Evolutionary conservation across 2,888 invertebrate species (phyloP), one percentile per base, ranked within the genome.

Genomic region (Pollenia amentaria): DNA sequence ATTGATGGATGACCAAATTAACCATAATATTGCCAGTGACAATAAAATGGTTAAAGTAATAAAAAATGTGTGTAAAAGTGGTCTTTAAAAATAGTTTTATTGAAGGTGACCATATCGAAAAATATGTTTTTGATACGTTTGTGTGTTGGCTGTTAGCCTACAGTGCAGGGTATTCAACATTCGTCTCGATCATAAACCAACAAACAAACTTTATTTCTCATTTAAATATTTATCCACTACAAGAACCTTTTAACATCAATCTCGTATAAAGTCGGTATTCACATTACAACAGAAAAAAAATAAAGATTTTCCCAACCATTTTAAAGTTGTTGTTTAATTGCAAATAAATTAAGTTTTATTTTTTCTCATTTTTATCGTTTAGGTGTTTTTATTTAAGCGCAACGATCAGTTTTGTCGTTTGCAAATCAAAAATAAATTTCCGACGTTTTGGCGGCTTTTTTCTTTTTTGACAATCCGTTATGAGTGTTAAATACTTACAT

Each of bases 301-400:
- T 6, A 29, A 29, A 29, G 29, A 29, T 29, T 21, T 62, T 51
- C 21, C 55, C 87, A 89, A 89, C 69, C 88, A 87, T 69, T 69
- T 69, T 69, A 11, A 44, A 89, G 89, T 89, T 64, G 82, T 90
- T 91, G 91, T 92, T 92, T 92, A 92, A 92, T 92, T 92, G 92
- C 92, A 92, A 92, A 92, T 92, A 92, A 92, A 92, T 92, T 92
- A 91, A 91, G 91, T 92, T 92, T 92, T 92, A 42, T 18, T 90
- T 38, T 51, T 46, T 65, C 18, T 65, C 2, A n/a, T 51, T 51
- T 73, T 46, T 46, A 90, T 91, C 91, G 91, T 92, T 91, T 92
- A 89, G 29, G 29, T 29, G 29, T 29, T 29, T 29, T 29, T 29
- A 91, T 91, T 92, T 92, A 91, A 90, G 91, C 91, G 91, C 90